phyloP scores from a whole-genome alignment of 1,140 invertebrate species.

The Apocrypta bakeri region DNA sequence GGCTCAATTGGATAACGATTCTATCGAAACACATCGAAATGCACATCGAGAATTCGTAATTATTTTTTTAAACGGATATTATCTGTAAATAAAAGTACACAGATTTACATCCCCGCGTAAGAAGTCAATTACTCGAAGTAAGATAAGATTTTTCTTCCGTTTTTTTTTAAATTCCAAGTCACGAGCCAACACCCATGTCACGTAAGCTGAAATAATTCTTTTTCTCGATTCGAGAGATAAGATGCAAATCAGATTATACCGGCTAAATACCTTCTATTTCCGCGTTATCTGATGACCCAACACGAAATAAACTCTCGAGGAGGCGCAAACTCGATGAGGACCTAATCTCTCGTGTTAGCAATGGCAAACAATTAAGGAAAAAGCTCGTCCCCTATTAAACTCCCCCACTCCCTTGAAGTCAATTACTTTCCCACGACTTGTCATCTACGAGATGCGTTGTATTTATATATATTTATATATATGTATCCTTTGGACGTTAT shows the following conservation, averaged over 20 bases:
- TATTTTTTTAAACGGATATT: too few relatives aligned
- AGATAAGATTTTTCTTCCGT: too few relatives aligned
- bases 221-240: not conserved
- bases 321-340: constrained; percentile 19
- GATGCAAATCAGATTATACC: not conserved
- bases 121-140: too few relatives aligned
- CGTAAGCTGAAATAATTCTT: not conserved
- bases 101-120: too few relatives aligned
- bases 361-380: constrained; percentile 42
- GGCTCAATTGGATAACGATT: too few relatives aligned
- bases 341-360: constrained; percentile 21
- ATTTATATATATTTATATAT: constrained; percentile 19
- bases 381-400: constrained; percentile 24
- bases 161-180: too few relatives aligned
- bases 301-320: not conserved
- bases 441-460: not conserved
- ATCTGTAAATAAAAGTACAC: too few relatives aligned
- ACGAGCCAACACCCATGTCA: not conserved
- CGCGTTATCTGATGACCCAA: constrained; percentile 1
- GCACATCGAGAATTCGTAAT: too few relatives aligned
- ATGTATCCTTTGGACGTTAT: not conserved
- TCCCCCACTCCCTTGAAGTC: not conserved
- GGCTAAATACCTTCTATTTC: not conserved
- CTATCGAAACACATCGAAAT: too few relatives aligned
- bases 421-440: constrained; percentile 15